A percentile compares a stretch with the other conserved stretches of the same genome.
phyloP scores from a whole-genome alignment of 2,888 invertebrate species.

The Pollenia labialis region DNA sequence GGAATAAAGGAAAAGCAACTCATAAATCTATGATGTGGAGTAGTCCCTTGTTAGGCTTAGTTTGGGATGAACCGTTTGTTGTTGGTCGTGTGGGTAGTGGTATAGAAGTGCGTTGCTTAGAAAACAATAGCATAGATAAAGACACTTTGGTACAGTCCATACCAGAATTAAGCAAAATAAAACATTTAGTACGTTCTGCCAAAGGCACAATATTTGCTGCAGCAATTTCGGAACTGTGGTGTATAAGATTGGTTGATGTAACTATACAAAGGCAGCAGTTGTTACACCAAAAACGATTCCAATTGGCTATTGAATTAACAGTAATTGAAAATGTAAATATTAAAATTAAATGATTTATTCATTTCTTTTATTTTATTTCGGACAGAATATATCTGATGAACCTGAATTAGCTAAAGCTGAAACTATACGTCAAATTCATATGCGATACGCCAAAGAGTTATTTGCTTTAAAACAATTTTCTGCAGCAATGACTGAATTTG shows the following conservation, averaged over 20 bases:
- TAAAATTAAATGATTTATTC: neutral
- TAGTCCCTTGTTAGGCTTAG: conserved; percentile 84
- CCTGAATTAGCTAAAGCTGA: conserved; percentile 91
- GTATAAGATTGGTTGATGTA: conserved; percentile 91
- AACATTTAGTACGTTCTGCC: conserved; percentile 89
- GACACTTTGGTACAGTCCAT: conserved; percentile 90
- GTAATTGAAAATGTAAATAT: conserved; percentile 85
- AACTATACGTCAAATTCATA: conserved; percentile 94
- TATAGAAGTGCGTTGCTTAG: conserved; percentile 94
- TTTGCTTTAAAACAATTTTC: conserved; percentile 95
- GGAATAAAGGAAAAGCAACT: conserved; percentile 75
- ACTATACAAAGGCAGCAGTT: conserved; percentile 93
- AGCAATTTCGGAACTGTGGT: conserved; percentile 95
- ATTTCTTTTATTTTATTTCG: conserved; percentile 2
- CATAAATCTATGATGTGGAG: conserved; percentile 80
- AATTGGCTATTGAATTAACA: conserved; percentile 95
- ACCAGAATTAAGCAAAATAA: conserved; percentile 89
- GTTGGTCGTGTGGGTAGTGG: conserved; percentile 93
- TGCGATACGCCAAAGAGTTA: conserved; percentile 94
- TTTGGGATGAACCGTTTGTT: conserved; percentile 97
- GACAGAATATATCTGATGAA: conserved; percentile 92
- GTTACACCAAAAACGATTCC: conserved; percentile 95
- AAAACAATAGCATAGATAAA: conserved; percentile 88
- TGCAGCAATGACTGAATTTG: conserved; percentile 96
- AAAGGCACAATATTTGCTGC: conserved; percentile 94